phyloP scores from a whole-genome alignment of 2,113 vertebrate species.

The Calyptommatus sinebrachiatus region DNA sequence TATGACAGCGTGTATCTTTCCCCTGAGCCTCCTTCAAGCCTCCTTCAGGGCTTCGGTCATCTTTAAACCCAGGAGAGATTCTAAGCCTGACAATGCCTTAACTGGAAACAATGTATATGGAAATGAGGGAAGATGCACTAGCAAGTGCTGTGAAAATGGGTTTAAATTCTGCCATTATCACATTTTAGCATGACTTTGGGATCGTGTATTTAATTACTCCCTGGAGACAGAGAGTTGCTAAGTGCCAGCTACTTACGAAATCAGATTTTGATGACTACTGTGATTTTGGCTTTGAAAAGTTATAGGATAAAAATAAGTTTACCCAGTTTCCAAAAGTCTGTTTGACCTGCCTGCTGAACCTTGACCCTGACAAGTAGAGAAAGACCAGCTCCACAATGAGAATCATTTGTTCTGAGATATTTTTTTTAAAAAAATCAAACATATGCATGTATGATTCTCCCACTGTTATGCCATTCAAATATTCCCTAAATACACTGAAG shows the following conservation, averaged over 20 bases:
- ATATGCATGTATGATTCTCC: not conserved
- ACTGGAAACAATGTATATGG: constrained; percentile 48
- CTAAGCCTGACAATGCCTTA: constrained; percentile 37
- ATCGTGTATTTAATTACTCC: constrained; percentile 61
- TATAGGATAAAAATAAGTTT: not conserved
- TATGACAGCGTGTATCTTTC: constrained; percentile 51
- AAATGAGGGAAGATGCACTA: constrained; percentile 56
- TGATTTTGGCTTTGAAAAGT: constrained; percentile 1
- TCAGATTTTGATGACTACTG: constrained; percentile 32
- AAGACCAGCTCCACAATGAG: not conserved
- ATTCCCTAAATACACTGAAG: not conserved
- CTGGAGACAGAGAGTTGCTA: constrained; percentile 48
- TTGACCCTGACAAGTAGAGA: not conserved
- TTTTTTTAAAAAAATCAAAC: not conserved
- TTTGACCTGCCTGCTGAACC: not conserved
- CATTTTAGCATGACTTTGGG: constrained; percentile 48
- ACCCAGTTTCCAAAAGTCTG: fast-evolving
- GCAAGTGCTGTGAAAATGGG: constrained; percentile 48
- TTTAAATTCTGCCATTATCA: constrained; percentile 60
- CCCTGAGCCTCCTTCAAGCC: constrained; percentile 63
- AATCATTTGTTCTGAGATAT: not conserved
- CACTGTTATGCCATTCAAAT: too few species aligned
- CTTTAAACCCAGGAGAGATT: constrained; percentile 42
- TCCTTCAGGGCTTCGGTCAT: constrained; percentile 25
- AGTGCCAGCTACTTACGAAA: constrained; percentile 40